These are phyloP conservation scores for Norana najaformis DNA, from an alignment of 2,888 invertebrate genomes.

Conservation along the genomic window DNA sequence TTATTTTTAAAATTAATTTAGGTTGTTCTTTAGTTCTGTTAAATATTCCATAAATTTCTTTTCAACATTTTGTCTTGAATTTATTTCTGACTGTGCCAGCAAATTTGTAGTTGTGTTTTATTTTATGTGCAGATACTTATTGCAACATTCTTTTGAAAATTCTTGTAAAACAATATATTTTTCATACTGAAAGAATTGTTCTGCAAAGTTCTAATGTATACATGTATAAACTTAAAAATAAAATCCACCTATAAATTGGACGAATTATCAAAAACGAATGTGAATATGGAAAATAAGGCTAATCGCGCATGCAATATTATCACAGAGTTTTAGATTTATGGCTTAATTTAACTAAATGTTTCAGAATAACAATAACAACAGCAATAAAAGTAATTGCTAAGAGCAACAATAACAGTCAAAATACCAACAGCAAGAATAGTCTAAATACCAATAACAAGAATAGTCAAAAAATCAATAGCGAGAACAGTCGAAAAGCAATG, in stretches of 20 bases:
- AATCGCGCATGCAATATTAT: not conserved
- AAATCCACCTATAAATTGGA: not conserved
- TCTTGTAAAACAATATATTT: not conserved
- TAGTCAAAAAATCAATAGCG: not conserved
- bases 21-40: not conserved
- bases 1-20: not conserved
- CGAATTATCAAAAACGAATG: not conserved
- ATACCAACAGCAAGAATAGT: not conserved
- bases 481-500: not conserved
- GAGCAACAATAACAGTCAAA: not conserved
- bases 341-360: not conserved
- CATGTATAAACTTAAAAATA: not conserved
- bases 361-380: not conserved
- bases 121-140: not conserved
- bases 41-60: not conserved
- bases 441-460: not conserved
- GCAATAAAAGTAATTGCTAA: not conserved
- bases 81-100: not conserved
- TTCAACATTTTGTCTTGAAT: not conserved
- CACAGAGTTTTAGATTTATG: not conserved
- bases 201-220: not conserved
- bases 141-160: not conserved
- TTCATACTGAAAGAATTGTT: not conserved
- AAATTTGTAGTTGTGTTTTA: not conserved
- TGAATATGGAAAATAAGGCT: no score